A percentile compares a stretch with the other conserved stretches of the same genome.
Conservation (phyloP, 2,113 vertebrate species). For the Dasyprocta punctata region DNA sequence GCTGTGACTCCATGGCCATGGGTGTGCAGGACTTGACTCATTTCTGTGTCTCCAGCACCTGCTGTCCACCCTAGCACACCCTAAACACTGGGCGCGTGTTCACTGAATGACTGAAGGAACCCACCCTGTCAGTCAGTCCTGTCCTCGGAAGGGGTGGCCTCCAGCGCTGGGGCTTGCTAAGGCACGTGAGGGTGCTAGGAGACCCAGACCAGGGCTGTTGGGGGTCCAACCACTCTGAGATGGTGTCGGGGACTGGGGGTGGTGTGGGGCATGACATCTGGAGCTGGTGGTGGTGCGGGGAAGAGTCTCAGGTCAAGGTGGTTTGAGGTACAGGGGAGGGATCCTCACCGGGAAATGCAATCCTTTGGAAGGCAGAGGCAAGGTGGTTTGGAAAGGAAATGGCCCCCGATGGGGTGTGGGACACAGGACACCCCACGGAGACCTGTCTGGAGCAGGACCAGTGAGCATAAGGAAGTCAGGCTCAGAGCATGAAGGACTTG, state of each 20-base stretch:
- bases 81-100: background rate
- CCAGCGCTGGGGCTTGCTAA: background rate
- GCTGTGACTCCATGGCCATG: background rate
- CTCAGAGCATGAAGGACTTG: background rate
- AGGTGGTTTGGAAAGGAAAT: background rate
- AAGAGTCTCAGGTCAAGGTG: background rate
- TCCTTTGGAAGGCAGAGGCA: background rate
- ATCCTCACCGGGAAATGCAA: background rate
- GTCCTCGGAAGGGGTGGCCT: background rate
- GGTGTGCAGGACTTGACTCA: background rate
- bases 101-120: background rate
- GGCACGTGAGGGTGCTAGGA: background rate
- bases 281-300: background rate
- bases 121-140: too few relatives aligned
- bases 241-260: too few relatives aligned
- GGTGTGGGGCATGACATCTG: background rate
- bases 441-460: background rate
- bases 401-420: too few relatives aligned
- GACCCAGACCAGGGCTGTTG: background rate
- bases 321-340: background rate
- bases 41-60: background rate
- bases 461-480: background rate
- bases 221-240: background rate
- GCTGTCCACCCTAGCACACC: rapidly evolving
- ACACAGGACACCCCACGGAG: rapidly evolving